These are phyloP conservation scores for Aldrovandia affinis DNA, from an alignment of 2,797 vertebrate genomes.

Conservation along the genomic window DNA sequence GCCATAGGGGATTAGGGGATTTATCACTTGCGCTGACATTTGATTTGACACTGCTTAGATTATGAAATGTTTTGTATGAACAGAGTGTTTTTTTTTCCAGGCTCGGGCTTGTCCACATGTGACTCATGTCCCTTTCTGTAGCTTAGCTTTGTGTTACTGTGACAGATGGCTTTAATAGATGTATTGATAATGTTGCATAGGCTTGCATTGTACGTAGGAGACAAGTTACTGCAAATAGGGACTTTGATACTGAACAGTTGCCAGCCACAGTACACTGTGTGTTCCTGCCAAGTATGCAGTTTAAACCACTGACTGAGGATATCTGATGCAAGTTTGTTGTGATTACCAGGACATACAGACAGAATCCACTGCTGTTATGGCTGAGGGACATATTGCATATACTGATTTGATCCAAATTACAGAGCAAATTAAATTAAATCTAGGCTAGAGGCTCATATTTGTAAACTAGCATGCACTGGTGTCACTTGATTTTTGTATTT, in stretches of 20 bases:
- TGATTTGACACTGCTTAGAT: neutral
- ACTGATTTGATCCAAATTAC: no score
- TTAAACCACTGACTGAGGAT: no score
- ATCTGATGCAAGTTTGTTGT: no score
- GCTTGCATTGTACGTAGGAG: neutral
- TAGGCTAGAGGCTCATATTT: neutral
- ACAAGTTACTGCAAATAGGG: neutral
- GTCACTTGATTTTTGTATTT: neutral
- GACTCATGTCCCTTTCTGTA: neutral
- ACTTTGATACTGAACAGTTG: no score
- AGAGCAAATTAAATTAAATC: no score
- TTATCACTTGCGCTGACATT: neutral
- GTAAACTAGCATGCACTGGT: neutral
- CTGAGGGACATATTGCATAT: no score
- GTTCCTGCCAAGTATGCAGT: no score
- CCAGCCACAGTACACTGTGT: no score
- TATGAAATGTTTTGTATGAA: neutral
- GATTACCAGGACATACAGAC: no score
- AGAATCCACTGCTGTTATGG: no score
- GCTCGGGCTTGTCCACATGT: neutral
- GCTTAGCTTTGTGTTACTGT: neutral
- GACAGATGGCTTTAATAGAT: neutral
- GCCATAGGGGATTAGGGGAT: neutral
- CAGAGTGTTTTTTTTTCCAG: neutral
- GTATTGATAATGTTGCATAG: neutral